These are phyloP conservation scores for Montipora sp. DNA, from an alignment of 64 coral and sea anemone genomes.

Conservation along the genomic window DNA sequence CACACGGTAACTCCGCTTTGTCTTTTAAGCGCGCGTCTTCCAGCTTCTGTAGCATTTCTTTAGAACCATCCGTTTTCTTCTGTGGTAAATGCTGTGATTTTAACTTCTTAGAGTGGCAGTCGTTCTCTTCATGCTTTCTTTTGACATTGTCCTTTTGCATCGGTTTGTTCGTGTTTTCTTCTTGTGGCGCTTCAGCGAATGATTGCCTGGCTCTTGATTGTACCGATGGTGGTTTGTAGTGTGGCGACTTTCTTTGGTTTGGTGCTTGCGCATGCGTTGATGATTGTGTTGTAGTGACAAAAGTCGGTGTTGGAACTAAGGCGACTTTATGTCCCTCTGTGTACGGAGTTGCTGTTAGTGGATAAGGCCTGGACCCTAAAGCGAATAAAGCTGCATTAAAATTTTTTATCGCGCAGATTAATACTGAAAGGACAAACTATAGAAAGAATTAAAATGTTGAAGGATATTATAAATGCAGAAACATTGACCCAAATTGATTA, in stretches of 20 bases:
- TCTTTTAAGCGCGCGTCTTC: constrained; percentile 4
- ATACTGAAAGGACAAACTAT: not conserved
- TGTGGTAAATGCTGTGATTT: not conserved
- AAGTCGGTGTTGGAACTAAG: constrained; percentile 1
- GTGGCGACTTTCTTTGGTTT: not conserved
- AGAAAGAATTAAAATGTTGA: too few species aligned
- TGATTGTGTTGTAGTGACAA: not conserved
- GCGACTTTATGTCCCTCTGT: constrained; percentile 7
- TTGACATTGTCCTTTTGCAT: constrained; percentile 11
- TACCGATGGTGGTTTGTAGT: not conserved
- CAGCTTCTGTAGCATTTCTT: constrained; percentile 2
- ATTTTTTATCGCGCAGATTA: not conserved
- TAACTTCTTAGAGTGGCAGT: not conserved
- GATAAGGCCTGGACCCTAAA: constrained; percentile 26
- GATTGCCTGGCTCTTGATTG: not conserved
- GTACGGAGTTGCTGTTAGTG: not conserved
- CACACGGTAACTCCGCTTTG: constrained; percentile 1
- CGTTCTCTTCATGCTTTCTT: constrained; percentile 9
- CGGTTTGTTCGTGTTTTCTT: not conserved
- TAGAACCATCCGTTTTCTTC: not conserved
- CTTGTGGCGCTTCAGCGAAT: not conserved
- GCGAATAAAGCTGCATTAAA: not conserved
- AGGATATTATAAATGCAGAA: too few species aligned
- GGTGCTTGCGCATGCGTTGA: not conserved
- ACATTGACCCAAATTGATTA: too few species aligned